These are phyloP conservation scores for Bucorvus abyssinicus DNA, from an alignment of 2,797 vertebrate species.

Conservation along the genomic window DNA sequence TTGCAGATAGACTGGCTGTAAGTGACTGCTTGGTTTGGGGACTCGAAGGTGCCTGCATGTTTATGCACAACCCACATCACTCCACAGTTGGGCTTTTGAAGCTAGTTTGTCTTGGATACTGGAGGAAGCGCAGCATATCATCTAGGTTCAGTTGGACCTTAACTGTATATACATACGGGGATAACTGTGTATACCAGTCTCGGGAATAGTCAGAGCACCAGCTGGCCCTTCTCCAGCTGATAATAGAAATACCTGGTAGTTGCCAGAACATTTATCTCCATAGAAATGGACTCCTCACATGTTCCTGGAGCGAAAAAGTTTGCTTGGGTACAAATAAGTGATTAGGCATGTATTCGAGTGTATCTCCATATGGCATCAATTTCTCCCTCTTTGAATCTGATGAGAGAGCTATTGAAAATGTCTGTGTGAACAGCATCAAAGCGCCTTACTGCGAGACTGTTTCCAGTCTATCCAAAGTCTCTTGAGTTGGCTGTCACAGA, in stretches of 20 bases:
- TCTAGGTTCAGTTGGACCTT: background rate
- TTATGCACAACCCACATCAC: background rate
- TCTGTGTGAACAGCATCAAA: background rate
- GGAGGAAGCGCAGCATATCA: background rate
- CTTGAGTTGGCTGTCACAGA: background rate
- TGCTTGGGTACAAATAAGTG: background rate
- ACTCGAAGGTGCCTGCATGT: background rate
- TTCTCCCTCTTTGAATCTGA: background rate
- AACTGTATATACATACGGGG: background rate
- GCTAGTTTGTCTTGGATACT: background rate
- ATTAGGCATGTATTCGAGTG: background rate
- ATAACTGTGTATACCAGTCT: background rate
- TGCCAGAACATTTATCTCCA: background rate
- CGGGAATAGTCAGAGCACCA: background rate
- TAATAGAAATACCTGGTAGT: background rate
- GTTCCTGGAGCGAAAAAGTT: background rate
- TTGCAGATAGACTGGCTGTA: background rate
- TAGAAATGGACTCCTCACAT: background rate
- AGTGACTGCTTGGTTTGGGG: background rate
- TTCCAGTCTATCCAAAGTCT: background rate
- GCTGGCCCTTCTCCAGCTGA: background rate
- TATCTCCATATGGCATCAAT: background rate
- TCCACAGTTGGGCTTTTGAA: background rate
- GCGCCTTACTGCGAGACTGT: background rate
- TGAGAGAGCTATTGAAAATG: background rate